Conservation (phyloP, 1,140 invertebrate species). For the Cherax quadricarinatus region DNA sequence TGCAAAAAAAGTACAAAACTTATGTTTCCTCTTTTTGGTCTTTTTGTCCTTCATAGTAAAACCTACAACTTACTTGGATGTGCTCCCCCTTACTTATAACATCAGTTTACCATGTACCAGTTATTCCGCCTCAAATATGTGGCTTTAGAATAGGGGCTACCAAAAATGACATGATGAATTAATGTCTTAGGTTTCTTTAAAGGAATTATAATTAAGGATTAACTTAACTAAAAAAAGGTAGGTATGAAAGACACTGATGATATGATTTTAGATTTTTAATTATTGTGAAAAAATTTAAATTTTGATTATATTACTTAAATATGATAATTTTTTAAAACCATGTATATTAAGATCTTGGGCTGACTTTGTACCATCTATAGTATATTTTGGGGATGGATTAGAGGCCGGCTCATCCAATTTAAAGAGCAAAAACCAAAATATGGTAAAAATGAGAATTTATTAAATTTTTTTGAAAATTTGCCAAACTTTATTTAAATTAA, state of each 20-base stretch:
- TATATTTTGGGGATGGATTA: conserved; percentile 51
- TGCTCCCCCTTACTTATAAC: background rate
- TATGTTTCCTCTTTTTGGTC: background rate
- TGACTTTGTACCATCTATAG: conserved; percentile 66
- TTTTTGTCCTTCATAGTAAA: background rate
- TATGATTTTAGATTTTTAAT: background rate
- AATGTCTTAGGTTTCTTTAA: conserved; percentile 63
- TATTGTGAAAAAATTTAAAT: background rate
- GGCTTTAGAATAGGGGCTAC: conserved; percentile 39
- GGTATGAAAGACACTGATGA: conserved; percentile 7
- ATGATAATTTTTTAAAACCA: conserved; percentile 32
- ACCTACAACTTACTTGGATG: conserved; percentile 13
- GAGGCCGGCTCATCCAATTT: conserved; percentile 45
- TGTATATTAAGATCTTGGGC: too few species aligned
- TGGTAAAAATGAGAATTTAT: background rate
- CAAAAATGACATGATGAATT: conserved; percentile 56
- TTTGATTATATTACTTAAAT: conserved; percentile 28
- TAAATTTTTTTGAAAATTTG: too few species aligned
- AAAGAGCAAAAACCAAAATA: background rate
- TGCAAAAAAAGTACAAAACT: conserved; percentile 38
- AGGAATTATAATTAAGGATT: conserved; percentile 61
- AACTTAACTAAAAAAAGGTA: conserved; percentile 31
- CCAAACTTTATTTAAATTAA: too few species aligned
- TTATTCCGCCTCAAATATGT: conserved; percentile 3
- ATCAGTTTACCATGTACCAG: conserved; percentile 30